phyloP scores from a whole-genome alignment of 2,888 invertebrate genomes.

The Campoletis raptor region DNA sequence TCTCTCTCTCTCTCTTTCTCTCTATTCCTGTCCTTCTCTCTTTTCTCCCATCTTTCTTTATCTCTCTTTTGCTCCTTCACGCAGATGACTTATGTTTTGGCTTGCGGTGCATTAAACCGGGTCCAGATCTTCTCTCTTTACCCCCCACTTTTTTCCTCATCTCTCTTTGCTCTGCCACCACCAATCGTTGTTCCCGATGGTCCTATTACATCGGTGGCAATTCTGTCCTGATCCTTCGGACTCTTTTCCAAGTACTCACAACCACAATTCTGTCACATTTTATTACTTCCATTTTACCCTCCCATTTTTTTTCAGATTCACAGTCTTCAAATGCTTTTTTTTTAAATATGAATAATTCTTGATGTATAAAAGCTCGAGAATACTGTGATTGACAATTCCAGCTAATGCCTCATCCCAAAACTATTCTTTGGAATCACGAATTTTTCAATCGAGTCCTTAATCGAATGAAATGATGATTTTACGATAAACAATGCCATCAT shows the following conservation, averaged over 20 bases:
- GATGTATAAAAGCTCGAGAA: neutral
- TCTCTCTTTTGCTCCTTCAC: slow-evolving; percentile 69
- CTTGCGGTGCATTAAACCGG: slow-evolving; percentile 74
- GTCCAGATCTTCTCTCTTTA: slow-evolving; percentile 54
- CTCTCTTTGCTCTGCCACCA: slow-evolving; percentile 23
- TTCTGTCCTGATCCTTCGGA: slow-evolving; percentile 25
- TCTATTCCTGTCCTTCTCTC: slow-evolving; percentile 75
- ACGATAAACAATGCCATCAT: neutral
- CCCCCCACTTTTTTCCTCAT: slow-evolving; percentile 12
- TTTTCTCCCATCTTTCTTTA: slow-evolving; percentile 55
- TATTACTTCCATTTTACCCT: slow-evolving; percentile 30
- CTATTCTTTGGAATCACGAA: neutral
- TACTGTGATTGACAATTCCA: neutral
- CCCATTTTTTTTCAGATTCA: neutral
- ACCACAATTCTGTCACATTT: slow-evolving; percentile 38
- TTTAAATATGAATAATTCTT: neutral
- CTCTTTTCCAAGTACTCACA: slow-evolving; percentile 33
- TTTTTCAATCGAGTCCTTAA: neutral
- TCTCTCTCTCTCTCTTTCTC: slow-evolving; percentile 47
- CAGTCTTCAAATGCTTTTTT: neutral
- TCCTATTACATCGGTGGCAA: slow-evolving; percentile 52
- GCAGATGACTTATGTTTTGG: slow-evolving; percentile 81
- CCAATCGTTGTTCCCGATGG: slow-evolving; percentile 62
- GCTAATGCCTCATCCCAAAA: neutral
- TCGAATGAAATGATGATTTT: neutral